Evolutionary conservation across 1,140 invertebrate genomes (phyloP), one percentile per base, ranked within the genome.

Genomic region (Paracyclopina nana): DNA sequence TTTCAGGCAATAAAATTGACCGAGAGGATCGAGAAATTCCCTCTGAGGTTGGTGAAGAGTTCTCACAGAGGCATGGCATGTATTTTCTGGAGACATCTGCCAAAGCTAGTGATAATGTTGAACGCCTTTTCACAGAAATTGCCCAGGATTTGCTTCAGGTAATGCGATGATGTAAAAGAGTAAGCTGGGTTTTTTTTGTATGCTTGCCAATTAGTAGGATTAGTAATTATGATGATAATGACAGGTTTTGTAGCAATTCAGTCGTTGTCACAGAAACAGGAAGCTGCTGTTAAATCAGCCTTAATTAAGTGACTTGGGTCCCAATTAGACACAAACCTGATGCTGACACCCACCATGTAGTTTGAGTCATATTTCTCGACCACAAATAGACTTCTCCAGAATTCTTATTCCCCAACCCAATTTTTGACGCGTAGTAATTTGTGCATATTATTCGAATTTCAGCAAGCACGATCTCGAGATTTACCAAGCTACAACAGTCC

Each of bases 31-130:
- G 86, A 57, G 88, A 94, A 72, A 88, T 96, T 60, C 88, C 88
- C 6, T 77, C 78, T 9, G 78, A 84, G 62, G 84, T 94, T 40
- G 90, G 86, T n/a, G 82, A 91, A 67, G 82, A 92, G 62, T 96
- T 94, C 74, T 85, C 88, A 30, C 79, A 86, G 62, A 73, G 80
- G 56, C 84, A 94, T 64, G 82, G 85, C 57, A 95, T 96, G 87
- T 88, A 90, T 65, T 91, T 95, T 66, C 76, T 96, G 62, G 92
- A 98, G 72, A 96, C 92, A 22, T 96, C 90, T 26, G 91, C 92
- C 11, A 95, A 96, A 68, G 87, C 95, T 67, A 85, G 88, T 26
- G 86, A 91, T 58, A 96, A 96, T 70, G 91, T 98, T 25, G 91
- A 97, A 66, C 78, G 84, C 66, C 69, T 95, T 46, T 95, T 95